Conservation (phyloP, 2,888 invertebrate genomes). For the Psococerastis gibbosa region DNA sequence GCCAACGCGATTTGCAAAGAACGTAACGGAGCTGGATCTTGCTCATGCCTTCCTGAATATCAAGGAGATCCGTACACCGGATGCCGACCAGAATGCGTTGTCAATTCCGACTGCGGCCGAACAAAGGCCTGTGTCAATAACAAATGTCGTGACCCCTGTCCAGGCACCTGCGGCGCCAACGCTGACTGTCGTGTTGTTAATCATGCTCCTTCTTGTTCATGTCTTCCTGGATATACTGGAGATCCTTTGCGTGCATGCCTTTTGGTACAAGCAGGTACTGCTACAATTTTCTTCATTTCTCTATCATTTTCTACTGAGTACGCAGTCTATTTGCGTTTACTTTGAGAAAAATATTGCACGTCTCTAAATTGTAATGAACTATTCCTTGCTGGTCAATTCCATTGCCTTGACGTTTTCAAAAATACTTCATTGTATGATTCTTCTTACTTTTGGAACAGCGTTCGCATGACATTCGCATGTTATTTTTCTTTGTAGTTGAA, state of each 20-base stretch:
- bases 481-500: slow-evolving; percentile 20
- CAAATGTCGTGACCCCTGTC: slow-evolving; percentile 69
- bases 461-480: too few species aligned
- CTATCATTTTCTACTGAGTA: slow-evolving; percentile 4
- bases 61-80: slow-evolving; percentile 74
- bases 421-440: slow-evolving; percentile 11
- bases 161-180: slow-evolving; percentile 60
- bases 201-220: slow-evolving; percentile 64
- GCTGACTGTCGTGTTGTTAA: slow-evolving; percentile 64
- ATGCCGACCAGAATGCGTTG: slow-evolving; percentile 70
- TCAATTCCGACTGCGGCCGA: slow-evolving; percentile 59
- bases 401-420: too few species aligned
- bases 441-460: too few species aligned
- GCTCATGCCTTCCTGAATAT: slow-evolving; percentile 62
- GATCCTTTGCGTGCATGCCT: slow-evolving; percentile 39
- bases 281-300: slow-evolving; percentile 12
- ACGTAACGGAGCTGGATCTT: slow-evolving; percentile 63
- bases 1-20: slow-evolving; percentile 70
- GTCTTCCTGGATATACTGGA: slow-evolving; percentile 57
- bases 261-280: slow-evolving; percentile 22
- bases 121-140: slow-evolving; percentile 64
- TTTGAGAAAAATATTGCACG: slow-evolving; percentile 1
- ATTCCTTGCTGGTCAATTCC: too few species aligned
- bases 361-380: too few species aligned
- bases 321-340: too few species aligned